Percentiles rank a stretch among this genome's conserved stretches.
Conservation (phyloP, 2,888 invertebrate species). For the Cabera pusaria region DNA sequence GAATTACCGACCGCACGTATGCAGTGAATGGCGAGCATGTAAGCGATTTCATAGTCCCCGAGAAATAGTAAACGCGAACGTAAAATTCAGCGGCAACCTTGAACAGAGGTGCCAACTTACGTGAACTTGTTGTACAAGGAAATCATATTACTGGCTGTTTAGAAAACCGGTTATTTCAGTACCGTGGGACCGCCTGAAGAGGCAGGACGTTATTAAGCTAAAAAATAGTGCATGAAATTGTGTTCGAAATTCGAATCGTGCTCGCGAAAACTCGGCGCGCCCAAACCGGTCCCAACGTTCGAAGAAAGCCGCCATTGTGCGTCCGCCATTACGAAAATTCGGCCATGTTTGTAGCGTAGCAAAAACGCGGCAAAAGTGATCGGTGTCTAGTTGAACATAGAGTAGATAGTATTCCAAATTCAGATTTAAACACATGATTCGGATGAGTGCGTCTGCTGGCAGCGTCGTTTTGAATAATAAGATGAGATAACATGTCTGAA, state of each 20-base stretch:
- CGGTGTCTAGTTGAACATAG: slow-evolving; percentile 46
- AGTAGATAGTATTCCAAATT: slow-evolving; percentile 45
- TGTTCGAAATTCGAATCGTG: slow-evolving; percentile 48
- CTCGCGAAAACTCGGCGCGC: slow-evolving; percentile 57
- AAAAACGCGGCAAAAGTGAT: slow-evolving; percentile 66
- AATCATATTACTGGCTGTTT: slow-evolving; percentile 51
- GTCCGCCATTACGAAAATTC: slow-evolving; percentile 72
- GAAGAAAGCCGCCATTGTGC: slow-evolving; percentile 61
- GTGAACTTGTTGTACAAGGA: slow-evolving; percentile 47
- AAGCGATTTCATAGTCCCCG: slow-evolving; percentile 43
- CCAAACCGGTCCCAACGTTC: slow-evolving; percentile 61
- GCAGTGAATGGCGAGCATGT: slow-evolving; percentile 49
- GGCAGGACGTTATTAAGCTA: slow-evolving; percentile 64
- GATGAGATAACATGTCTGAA: slow-evolving; percentile 36
- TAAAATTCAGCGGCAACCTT: slow-evolving; percentile 54
- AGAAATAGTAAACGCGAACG: slow-evolving; percentile 54
- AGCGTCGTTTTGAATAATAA: slow-evolving; percentile 35
- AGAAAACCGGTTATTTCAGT: slow-evolving; percentile 73
- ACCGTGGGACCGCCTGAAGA: slow-evolving; percentile 61
- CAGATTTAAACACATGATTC: slow-evolving; percentile 44
- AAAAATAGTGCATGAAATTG: slow-evolving; percentile 55
- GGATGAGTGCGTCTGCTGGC: slow-evolving; percentile 35
- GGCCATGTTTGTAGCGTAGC: slow-evolving; percentile 69
- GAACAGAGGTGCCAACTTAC: slow-evolving; percentile 49
- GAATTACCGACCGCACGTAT: slow-evolving; percentile 38